These are phyloP conservation scores for Drosophila rhopaloa DNA, from an alignment of 1,140 invertebrate genomes.

Conservation along the genomic window DNA sequence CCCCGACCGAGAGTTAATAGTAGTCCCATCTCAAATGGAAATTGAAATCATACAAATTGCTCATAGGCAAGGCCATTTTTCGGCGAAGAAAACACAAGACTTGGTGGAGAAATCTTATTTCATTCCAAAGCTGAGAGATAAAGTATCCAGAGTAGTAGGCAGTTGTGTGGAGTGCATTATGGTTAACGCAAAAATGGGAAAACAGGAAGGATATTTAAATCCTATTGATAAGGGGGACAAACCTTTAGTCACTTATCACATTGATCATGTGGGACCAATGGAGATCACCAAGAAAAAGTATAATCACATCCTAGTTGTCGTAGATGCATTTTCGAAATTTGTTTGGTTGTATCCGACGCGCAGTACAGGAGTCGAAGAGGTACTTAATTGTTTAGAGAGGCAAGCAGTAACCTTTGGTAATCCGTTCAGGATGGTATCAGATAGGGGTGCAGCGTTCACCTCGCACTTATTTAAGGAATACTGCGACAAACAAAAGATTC, in stretches of 20 bases:
- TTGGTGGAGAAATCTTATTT: too few species aligned
- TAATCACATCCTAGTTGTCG: background rate
- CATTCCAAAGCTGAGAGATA: too few species aligned
- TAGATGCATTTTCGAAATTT: background rate
- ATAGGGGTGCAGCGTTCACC: slow-evolving; percentile 25
- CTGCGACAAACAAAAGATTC: slow-evolving; percentile 6
- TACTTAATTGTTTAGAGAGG: background rate
- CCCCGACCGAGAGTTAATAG: too few species aligned
- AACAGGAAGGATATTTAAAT: too few species aligned
- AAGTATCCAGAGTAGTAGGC: too few species aligned
- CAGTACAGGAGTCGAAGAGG: slow-evolving; percentile 3
- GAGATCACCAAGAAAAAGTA: slow-evolving; percentile 44
- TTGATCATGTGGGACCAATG: slow-evolving; percentile 73
- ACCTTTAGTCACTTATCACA: slow-evolving; percentile 43
- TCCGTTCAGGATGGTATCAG: slow-evolving; percentile 2
- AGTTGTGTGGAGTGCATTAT: too few species aligned
- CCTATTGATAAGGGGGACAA: background rate
- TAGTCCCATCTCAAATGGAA: too few species aligned
- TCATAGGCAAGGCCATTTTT: too few species aligned
- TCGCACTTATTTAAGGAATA: slow-evolving; percentile 17
- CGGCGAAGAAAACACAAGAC: too few species aligned
- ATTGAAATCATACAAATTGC: too few species aligned
- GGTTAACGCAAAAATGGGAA: too few species aligned
- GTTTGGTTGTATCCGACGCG: too few species aligned
- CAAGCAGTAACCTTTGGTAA: slow-evolving; percentile 25